These are phyloP conservation scores for Pleuronectes platessa DNA, from an alignment of 2,113 vertebrate species.

Conservation along the genomic window DNA sequence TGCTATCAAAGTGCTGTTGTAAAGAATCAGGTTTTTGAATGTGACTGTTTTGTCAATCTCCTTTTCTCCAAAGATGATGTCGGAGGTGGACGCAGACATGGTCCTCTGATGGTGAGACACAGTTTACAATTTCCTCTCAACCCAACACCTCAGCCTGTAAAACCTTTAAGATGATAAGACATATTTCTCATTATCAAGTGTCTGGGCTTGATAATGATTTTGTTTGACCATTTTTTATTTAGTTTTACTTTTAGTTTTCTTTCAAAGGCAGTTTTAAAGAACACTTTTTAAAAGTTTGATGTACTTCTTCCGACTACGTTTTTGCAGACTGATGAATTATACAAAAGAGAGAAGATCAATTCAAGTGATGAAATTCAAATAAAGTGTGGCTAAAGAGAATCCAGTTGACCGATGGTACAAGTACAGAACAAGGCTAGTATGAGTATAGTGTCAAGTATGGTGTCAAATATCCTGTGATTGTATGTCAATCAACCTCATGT, in stretches of 20 bases:
- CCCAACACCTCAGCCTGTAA: background rate
- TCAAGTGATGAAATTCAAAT: background rate
- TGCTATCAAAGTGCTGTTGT: background rate
- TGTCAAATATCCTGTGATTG: background rate
- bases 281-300: background rate
- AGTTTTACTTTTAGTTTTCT: background rate
- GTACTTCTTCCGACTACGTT: too few relatives aligned
- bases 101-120: conserved; percentile 89
- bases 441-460: background rate
- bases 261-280: background rate
- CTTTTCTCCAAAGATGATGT: conserved; percentile 86
- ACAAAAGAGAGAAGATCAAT: background rate
- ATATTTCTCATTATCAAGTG: too few relatives aligned
- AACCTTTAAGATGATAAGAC: background rate
- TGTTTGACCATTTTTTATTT: background rate
- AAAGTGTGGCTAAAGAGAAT: background rate
- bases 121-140: conserved; percentile 4
- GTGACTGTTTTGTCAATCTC: background rate
- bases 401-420: background rate
- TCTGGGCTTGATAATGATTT: background rate
- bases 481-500: too few relatives aligned
- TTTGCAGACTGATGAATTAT: background rate
- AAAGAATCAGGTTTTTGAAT: conserved; percentile 21
- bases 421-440: background rate
- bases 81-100: conserved; percentile 86